phyloP scores from a whole-genome alignment of 1,140 invertebrate genomes.

The Campodea augens region DNA sequence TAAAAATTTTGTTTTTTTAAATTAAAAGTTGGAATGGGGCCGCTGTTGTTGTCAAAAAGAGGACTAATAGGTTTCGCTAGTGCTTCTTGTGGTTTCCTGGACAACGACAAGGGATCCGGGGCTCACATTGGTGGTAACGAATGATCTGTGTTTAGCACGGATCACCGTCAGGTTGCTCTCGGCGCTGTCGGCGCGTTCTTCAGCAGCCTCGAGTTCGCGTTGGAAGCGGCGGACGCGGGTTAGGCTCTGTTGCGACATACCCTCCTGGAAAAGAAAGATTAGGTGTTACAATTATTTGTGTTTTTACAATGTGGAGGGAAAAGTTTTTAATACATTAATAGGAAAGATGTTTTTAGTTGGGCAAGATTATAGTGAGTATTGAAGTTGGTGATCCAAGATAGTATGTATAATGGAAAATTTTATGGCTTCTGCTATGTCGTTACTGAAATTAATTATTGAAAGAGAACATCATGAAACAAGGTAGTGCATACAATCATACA shows the following conservation, averaged over 20 bases:
- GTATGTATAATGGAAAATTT: no score
- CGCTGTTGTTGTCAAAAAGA: no score
- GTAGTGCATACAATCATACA: no score
- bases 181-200: constrained; percentile 83
- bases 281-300: constrained; percentile 5
- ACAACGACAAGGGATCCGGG: constrained; percentile 71
- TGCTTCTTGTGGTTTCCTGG: constrained; percentile 47
- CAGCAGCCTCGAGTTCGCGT: constrained; percentile 84
- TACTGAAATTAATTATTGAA: no score
- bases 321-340: not conserved
- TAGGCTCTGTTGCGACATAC: constrained; percentile 77
- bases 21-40: no score
- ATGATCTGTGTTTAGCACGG: constrained; percentile 88
- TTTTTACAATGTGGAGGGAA: not conserved
- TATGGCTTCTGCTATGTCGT: no score
- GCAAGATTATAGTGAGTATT: constrained; percentile 4
- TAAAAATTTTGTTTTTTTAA: no score
- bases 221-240: constrained; percentile 93
- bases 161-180: constrained; percentile 85
- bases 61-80: no score
- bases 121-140: constrained; percentile 71
- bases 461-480: no score
- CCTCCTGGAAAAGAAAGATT: constrained; percentile 43
- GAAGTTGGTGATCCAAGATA: no score
- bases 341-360: not conserved